Conservation (phyloP, 2,888 invertebrate genomes). For the Nycteola revayana region DNA sequence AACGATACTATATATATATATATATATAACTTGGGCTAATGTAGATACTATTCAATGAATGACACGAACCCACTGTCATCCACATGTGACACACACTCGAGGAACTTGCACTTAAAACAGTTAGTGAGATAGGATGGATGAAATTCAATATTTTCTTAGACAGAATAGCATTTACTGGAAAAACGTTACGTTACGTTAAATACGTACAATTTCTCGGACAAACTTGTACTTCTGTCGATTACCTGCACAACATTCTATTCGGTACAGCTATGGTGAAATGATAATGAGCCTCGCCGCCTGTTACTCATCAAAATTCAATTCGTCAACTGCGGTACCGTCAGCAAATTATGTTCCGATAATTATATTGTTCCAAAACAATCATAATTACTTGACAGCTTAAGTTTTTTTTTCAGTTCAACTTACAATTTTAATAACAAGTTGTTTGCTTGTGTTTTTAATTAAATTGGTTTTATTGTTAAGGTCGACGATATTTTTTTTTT, state of each 20-base stretch:
- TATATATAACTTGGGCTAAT: no score
- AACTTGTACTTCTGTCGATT: constrained; percentile 16
- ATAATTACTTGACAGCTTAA: neutral
- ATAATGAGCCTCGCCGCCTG: constrained; percentile 61
- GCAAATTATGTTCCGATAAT: constrained; percentile 31
- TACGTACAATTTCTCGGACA: neutral
- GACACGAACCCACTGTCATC: no score
- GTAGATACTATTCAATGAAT: no score
- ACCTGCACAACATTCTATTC: constrained; percentile 15
- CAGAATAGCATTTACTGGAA: no score
- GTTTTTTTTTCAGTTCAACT: neutral
- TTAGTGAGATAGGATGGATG: no score
- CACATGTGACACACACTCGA: no score
- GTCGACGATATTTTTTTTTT: constrained; percentile 2
- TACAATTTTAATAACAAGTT: neutral
- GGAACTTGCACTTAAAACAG: no score
- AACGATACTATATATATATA: no score
- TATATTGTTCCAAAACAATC: constrained; percentile 3
- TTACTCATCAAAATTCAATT: constrained; percentile 77
- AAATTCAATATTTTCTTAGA: no score
- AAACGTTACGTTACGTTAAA: no score
- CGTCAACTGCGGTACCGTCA: constrained; percentile 60
- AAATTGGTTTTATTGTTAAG: neutral
- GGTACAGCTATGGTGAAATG: constrained; percentile 57
- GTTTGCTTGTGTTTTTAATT: neutral